Conservation (phyloP, 2,888 invertebrate species). For the Bombylius major region DNA sequence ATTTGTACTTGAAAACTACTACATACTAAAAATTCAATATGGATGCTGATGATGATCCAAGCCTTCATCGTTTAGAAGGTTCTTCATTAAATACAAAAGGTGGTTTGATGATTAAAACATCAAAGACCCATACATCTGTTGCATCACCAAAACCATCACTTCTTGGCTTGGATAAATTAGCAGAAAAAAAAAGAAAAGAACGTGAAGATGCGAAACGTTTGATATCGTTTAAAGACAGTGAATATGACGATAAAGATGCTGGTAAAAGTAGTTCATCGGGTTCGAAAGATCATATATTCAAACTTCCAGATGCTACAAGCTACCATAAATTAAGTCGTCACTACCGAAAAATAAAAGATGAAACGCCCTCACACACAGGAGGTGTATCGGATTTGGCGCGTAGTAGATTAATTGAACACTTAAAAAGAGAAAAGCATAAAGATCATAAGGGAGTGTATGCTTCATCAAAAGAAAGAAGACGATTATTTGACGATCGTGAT, state of each 20-base stretch:
- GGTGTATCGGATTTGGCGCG: constrained; percentile 61
- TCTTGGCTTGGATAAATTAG: constrained; percentile 73
- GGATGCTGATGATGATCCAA: constrained; percentile 19
- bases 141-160: constrained; percentile 66
- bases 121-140: constrained; percentile 40
- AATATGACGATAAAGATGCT: constrained; percentile 35
- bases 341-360: constrained; percentile 66
- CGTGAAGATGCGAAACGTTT: constrained; percentile 48
- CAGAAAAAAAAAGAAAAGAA: constrained; percentile 56
- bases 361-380: constrained; percentile 90
- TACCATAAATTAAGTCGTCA: constrained; percentile 41
- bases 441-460: constrained; percentile 57
- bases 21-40: no score
- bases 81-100: constrained; percentile 45
- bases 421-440: constrained; percentile 38
- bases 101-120: constrained; percentile 58
- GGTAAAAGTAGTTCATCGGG: constrained; percentile 18
- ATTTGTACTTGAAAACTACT: no score
- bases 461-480: constrained; percentile 48
- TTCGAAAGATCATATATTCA: constrained; percentile 27
- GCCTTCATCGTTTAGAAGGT: constrained; percentile 60
- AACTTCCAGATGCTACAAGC: constrained; percentile 30
- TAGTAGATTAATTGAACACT: constrained; percentile 55
- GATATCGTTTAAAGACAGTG: constrained; percentile 49
- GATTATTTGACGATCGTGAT: constrained; percentile 30